Conservation (phyloP, 2,888 invertebrate species). For the Venusia cambrica region DNA sequence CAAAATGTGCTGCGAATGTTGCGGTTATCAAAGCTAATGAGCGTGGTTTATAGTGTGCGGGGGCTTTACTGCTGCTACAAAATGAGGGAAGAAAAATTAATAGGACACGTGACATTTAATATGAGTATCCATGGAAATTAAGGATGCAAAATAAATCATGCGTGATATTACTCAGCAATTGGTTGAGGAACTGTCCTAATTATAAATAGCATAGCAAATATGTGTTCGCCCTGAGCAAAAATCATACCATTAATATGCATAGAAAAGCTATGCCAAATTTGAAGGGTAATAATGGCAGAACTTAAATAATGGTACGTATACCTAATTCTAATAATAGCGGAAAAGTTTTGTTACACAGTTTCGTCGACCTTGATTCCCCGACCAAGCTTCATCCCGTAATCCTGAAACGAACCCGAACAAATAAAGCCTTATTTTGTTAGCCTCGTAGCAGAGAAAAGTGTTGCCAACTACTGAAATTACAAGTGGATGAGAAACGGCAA, state of each 20-base stretch:
- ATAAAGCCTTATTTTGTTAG: slow-evolving; percentile 27
- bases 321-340: no score
- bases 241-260: no score
- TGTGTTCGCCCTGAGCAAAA: no score
- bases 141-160: slow-evolving; percentile 5
- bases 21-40: slow-evolving; percentile 36
- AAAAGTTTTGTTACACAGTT: no score
- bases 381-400: slow-evolving; percentile 13
- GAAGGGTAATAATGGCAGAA: no score
- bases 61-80: slow-evolving; percentile 6
- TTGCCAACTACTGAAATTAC: slow-evolving; percentile 53
- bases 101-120: neutral
- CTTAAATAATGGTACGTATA: no score
- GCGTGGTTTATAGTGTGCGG: slow-evolving; percentile 17
- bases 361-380: slow-evolving; percentile 17
- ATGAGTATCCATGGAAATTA: neutral
- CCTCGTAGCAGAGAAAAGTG: slow-evolving; percentile 50
- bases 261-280: no score
- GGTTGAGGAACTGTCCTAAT: no score
- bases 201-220: no score
- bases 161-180: no score
- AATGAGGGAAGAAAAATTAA: neutral
- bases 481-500: slow-evolving; percentile 48
- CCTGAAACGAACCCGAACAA: slow-evolving; percentile 14
- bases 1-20: slow-evolving; percentile 68